Percentiles rank a stretch among this genome's conserved stretches.
These are phyloP conservation scores for Siniperca scherzeri DNA, from an alignment of 2,797 vertebrate genomes.

Conservation along the genomic window DNA sequence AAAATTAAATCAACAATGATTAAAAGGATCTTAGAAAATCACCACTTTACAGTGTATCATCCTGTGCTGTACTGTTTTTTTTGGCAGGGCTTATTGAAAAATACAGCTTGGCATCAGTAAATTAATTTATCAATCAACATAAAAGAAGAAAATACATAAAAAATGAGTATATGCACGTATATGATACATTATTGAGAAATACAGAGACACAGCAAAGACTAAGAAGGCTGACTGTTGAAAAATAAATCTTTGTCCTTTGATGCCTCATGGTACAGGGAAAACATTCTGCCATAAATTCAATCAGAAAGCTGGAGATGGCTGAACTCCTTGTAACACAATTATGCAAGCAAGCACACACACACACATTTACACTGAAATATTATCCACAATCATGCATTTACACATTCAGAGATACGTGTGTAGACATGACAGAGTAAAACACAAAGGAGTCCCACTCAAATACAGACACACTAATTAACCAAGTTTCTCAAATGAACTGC, in stretches of 20 bases:
- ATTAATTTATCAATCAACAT: slow-evolving; percentile 13
- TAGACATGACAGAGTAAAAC: slow-evolving; percentile 35
- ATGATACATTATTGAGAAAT: slow-evolving; percentile 32
- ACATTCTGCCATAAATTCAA: slow-evolving; percentile 33
- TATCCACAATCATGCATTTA: slow-evolving; percentile 51
- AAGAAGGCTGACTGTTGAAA: slow-evolving; percentile 18
- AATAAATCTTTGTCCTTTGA: slow-evolving; percentile 48
- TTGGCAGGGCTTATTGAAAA: not conserved
- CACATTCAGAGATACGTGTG: slow-evolving; percentile 49
- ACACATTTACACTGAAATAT: slow-evolving; percentile 26
- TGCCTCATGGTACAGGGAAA: slow-evolving; percentile 24
- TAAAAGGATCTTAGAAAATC: slow-evolving; percentile 19
- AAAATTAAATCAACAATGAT: slow-evolving; percentile 15
- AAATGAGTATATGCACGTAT: slow-evolving; percentile 10
- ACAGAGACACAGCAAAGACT: slow-evolving; percentile 2
- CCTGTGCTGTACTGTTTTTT: not conserved
- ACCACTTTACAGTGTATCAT: slow-evolving; percentile 15
- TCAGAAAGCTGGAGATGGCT: slow-evolving; percentile 41
- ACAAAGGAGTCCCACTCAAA: slow-evolving; percentile 48
- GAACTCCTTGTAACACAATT: slow-evolving; percentile 62
- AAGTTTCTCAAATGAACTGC: slow-evolving; percentile 78
- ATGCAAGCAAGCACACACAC: slow-evolving; percentile 15
- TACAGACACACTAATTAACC: slow-evolving; percentile 79
- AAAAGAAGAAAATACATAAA: slow-evolving; percentile 29
- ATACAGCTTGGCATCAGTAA: slow-evolving; percentile 2